Conservation (phyloP, 2,113 vertebrate species). For the Plestiodon gilberti region DNA sequence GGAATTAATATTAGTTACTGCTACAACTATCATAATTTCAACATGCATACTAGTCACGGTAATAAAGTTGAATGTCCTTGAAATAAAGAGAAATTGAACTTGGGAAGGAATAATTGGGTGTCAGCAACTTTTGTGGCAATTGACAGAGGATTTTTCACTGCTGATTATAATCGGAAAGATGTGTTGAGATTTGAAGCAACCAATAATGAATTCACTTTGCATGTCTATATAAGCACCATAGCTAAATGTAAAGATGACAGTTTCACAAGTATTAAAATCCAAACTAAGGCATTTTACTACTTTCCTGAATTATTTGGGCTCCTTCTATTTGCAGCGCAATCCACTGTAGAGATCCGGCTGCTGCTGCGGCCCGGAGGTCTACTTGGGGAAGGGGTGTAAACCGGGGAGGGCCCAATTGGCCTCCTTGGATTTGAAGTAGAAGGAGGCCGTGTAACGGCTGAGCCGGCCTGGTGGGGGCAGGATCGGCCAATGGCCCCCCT, state of each 20-base stretch:
- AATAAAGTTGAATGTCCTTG: not conserved
- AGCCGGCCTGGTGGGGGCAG: no score
- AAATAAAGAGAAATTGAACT: not conserved
- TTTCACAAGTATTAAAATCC: not conserved
- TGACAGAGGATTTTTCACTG: not conserved
- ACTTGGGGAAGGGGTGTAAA: no score
- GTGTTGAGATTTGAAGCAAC: not conserved
- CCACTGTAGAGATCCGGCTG: no score
- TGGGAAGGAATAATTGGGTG: not conserved
- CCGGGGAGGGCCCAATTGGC: no score
- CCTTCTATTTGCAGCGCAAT: not conserved
- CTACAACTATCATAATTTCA: not conserved
- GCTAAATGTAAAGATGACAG: not conserved
- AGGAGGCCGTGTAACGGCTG: no score
- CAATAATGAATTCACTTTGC: not conserved
- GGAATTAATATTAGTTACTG: not conserved
- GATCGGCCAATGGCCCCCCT: no score
- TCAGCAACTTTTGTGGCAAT: not conserved
- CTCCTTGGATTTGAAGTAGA: no score
- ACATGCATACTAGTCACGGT: not conserved
- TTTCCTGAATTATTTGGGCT: not conserved
- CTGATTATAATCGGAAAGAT: not conserved
- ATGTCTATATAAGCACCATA: not conserved
- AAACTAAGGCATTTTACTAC: not conserved
- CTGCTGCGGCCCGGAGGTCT: no score